A percentile compares a stretch with the other conserved stretches of the same genome.
Conservation (phyloP, 2,113 vertebrate genomes). For the Gallinago media region DNA sequence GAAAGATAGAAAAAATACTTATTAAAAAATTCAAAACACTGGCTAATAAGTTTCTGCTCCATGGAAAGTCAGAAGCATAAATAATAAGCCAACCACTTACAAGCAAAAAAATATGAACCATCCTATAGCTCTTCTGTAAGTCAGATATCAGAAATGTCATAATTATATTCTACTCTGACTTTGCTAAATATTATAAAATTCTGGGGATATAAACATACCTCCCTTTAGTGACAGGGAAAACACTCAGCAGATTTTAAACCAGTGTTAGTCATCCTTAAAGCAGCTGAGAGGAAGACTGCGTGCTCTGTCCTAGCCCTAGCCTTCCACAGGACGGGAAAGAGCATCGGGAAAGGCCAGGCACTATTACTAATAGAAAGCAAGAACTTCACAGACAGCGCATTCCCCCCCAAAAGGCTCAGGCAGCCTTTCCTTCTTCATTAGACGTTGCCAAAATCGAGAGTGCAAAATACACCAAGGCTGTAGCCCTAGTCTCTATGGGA, state of each 20-base stretch:
- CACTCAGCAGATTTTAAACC: not conserved
- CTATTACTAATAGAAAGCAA: not conserved
- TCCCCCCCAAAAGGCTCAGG: not conserved
- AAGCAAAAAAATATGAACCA: not conserved
- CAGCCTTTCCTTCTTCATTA: not conserved
- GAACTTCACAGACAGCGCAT: not conserved
- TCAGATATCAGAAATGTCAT: not conserved
- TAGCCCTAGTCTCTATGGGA: not conserved
- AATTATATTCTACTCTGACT: not conserved
- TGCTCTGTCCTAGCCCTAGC: not conserved
- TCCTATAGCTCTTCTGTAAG: not conserved
- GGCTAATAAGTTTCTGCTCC: not conserved
- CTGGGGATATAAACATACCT: not conserved
- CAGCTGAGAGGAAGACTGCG: not conserved
- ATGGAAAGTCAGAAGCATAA: not conserved
- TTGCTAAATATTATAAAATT: not conserved
- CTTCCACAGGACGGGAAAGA: not conserved
- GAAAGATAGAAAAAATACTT: not conserved
- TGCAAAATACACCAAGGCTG: not conserved
- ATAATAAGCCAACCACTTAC: not conserved
- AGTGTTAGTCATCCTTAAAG: not conserved
- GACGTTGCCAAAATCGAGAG: not conserved
- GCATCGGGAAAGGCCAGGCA: fast-evolving
- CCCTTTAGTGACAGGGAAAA: not conserved
- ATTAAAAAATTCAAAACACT: not conserved